A percentile compares a stretch with the other conserved stretches of the same genome.
These are phyloP conservation scores for Antechinus stuartii DNA, from an alignment of 2,113 vertebrate species.

Conservation along the genomic window DNA sequence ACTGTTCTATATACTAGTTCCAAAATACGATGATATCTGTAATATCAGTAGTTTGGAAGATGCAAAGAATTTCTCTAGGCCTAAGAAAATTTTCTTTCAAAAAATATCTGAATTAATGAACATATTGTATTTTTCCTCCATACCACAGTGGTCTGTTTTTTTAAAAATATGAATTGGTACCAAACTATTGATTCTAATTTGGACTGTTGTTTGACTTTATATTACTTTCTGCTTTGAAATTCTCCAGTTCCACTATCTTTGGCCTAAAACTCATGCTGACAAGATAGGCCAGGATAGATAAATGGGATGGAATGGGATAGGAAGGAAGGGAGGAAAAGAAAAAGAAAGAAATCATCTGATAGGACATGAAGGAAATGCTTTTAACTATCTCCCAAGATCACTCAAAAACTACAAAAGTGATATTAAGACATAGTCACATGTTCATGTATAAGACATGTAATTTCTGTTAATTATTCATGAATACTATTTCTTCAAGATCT, in stretches of 20 bases:
- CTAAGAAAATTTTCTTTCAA: constrained; percentile 21
- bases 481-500: constrained; percentile 20
- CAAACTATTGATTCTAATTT: too few relatives aligned
- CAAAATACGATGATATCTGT: neutral
- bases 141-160: neutral
- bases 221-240: too few relatives aligned
- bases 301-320: neutral
- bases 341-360: neutral
- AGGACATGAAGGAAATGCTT: constrained; percentile 17
- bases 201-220: too few relatives aligned
- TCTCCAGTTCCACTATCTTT: too few relatives aligned
- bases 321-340: neutral
- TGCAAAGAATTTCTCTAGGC: constrained; percentile 34
- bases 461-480: neutral
- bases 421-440: constrained; percentile 20
- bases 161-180: too few relatives aligned
- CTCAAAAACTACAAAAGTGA: constrained; percentile 21
- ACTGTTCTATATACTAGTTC: neutral
- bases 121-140: constrained; percentile 11
- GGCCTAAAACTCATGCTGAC: too few relatives aligned
- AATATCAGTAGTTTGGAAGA: neutral
- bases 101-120: constrained; percentile 31
- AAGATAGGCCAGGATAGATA: neutral
- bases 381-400: constrained; percentile 20
- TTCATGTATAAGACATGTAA: neutral